These are phyloP conservation scores for Sarcophaga subvicina DNA, from an alignment of 2,888 invertebrate genomes.

Conservation along the genomic window DNA sequence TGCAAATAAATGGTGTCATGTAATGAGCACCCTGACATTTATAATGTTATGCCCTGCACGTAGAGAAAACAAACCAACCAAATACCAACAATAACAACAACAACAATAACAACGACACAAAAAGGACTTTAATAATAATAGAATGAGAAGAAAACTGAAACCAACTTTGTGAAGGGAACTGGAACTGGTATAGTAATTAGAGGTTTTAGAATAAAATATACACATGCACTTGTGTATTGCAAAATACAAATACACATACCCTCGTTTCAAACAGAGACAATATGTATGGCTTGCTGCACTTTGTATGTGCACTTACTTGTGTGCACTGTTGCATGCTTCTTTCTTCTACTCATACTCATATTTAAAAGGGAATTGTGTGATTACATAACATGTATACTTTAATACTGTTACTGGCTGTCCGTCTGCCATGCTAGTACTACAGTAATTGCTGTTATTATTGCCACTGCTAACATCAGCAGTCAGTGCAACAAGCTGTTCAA, in stretches of 20 bases:
- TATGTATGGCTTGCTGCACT: no score
- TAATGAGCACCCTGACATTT: no score
- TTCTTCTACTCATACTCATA: not conserved
- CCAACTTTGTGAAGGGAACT: no score
- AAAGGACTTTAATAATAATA: constrained; percentile 6
- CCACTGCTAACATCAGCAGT: not conserved
- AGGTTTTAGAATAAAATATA: not conserved
- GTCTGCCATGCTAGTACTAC: not conserved
- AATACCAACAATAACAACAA: no score
- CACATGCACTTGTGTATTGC: not conserved
- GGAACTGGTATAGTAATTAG: not conserved
- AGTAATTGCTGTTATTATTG: not conserved
- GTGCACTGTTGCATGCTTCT: not conserved
- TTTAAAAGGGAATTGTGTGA: constrained; percentile 11
- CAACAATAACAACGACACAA: not conserved
- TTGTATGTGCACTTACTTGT: no score
- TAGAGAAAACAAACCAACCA: no score
- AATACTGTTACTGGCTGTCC: not conserved
- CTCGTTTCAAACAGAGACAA: no score
- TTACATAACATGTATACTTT: constrained; percentile 14
- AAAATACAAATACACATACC: not conserved
- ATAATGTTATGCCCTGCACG: no score
- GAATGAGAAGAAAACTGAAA: not conserved
- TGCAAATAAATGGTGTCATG: no score
- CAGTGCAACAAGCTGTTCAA: constrained; percentile 23